Evolutionary conservation across 2,113 vertebrate genomes (phyloP), one percentile per base, ranked within the genome.

Genomic region (Phaetusa simplex): DNA sequence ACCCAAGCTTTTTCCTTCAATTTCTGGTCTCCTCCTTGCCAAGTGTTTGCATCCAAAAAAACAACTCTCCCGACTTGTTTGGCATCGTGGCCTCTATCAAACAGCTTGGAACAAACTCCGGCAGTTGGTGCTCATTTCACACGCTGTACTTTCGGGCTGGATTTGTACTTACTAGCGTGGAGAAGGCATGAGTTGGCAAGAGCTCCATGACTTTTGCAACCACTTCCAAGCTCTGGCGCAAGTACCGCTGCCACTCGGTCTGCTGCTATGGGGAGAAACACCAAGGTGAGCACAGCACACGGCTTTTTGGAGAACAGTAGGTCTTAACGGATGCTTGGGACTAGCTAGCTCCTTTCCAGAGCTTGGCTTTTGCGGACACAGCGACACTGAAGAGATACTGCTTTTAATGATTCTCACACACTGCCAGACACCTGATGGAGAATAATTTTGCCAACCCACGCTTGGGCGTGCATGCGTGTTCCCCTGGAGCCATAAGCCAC

Each of bases 131-230:
- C 29, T 66, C 17, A 4, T 22, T 71, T 65, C 52, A 62, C 12
- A 8, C 19, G 3, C 9, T 11, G 27, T 21, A 6, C 32, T 62
- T 30, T 21, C 26, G 53, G 56, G 70, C 67, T 59, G 59, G 58
- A 7, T 1, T 12, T 16, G 11, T 56, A 95, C 93, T 99, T 98
- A 99, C 99, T 87, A 99, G 97, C 7, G 99, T 99, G 76, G 99
- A 98, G 96, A 99, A 99, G 69, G 99, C 99, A 77, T 99, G 99
- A 27, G 99, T 99, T 81, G 99, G 99, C 83, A 99, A 98, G 64
- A 99, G 99, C 97, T 99, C 99, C 99, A 99, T 99, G 97, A 99
- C 99, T 98, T 99, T 99, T 97, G 99, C 99, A 97, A 99, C 99
- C 34, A 99, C 99, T 95, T 99, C 99, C 97, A 99, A 97, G 98